Percentiles rank a stretch among this genome's conserved stretches.
Evolutionary conservation across 2,888 invertebrate genomes (phyloP).

Genomic region (Salticus scenicus): DNA sequence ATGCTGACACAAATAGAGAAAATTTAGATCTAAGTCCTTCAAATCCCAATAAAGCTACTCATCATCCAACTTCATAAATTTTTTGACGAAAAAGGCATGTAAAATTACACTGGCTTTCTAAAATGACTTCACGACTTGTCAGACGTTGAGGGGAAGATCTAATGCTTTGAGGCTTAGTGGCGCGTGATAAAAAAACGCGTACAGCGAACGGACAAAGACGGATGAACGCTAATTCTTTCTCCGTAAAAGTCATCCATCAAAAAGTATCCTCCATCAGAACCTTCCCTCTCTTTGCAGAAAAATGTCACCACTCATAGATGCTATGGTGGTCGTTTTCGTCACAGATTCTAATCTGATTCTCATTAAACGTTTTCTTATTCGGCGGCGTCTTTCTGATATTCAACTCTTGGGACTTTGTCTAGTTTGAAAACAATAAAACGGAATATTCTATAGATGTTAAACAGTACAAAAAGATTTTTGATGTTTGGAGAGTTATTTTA

Average conservation of each 20-base stretch:
- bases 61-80: neutral
- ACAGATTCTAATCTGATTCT: constrained; percentile 57
- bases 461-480: neutral
- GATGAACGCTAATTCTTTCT: constrained; percentile 58
- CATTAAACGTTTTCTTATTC: constrained; percentile 28
- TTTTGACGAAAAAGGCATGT: neutral
- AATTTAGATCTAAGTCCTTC: neutral
- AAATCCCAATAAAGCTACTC: neutral
- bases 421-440: neutral
- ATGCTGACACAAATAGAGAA: too few relatives aligned
- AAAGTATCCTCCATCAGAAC: constrained; percentile 1
- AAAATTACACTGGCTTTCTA: neutral
- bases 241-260: constrained; percentile 65
- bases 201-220: constrained; percentile 45
- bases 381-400: neutral
- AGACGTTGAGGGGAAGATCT: neutral
- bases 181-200: constrained; percentile 31
- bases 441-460: neutral
- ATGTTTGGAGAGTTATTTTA: neutral
- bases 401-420: neutral
- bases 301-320: constrained; percentile 43
- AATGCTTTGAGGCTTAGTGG: neutral
- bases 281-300: neutral
- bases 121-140: neutral
- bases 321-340: constrained; percentile 54